Percentiles rank a stretch among this genome's conserved stretches.
These are phyloP conservation scores for Cephus runcator DNA, from an alignment of 2,888 invertebrate species.

Conservation along the genomic window DNA sequence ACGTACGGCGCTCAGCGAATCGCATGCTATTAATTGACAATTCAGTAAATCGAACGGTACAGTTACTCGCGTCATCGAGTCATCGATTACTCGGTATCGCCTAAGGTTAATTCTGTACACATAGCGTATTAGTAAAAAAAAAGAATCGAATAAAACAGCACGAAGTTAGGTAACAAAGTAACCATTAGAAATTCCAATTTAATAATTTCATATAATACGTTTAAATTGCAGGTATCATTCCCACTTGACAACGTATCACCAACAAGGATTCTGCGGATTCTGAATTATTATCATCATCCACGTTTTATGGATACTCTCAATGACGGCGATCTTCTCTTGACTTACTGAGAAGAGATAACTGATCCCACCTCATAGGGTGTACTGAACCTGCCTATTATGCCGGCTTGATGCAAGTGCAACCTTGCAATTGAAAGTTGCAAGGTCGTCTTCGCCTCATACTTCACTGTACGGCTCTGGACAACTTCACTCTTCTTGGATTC, in stretches of 20 bases:
- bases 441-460: slow-evolving; percentile 37
- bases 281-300: not conserved
- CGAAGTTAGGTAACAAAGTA: not conserved
- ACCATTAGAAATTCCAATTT: not conserved
- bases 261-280: not conserved
- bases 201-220: not conserved
- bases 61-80: slow-evolving; percentile 8
- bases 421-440: slow-evolving; percentile 58
- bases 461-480: not conserved
- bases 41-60: slow-evolving; percentile 27
- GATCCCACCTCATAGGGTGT: slow-evolving; percentile 21
- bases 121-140: not conserved
- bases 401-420: slow-evolving; percentile 41
- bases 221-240: not conserved
- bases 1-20: not conserved
- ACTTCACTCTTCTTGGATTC: slow-evolving; percentile 24
- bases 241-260: not conserved
- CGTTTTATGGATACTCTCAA: not conserved
- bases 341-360: not conserved
- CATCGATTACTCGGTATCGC: not conserved
- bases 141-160: not conserved
- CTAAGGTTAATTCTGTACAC: not conserved
- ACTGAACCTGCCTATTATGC: slow-evolving; percentile 41
- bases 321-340: not conserved
- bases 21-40: not conserved